Conservation (phyloP, 2,797 vertebrate species). For the Gymnocypris eckloni region DNA sequence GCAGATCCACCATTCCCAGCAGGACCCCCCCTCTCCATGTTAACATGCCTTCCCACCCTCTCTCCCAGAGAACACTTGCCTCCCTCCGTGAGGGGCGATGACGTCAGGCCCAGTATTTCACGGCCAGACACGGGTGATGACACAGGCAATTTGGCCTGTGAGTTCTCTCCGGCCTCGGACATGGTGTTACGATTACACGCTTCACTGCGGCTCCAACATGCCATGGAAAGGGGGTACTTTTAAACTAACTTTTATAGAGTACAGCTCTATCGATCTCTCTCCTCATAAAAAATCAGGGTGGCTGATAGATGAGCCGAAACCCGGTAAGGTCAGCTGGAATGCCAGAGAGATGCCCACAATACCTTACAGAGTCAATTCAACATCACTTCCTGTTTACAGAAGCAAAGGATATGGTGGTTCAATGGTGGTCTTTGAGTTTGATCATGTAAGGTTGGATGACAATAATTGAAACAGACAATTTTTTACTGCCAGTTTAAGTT, state of each 20-base stretch:
- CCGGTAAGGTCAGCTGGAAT: constrained; percentile 32
- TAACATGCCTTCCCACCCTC: constrained; percentile 37
- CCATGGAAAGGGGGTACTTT: constrained; percentile 72
- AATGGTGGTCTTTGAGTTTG: constrained; percentile 46
- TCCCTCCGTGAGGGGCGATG: constrained; percentile 72
- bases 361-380: constrained; percentile 39
- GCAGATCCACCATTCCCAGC: constrained; percentile 80
- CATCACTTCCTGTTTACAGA: constrained; percentile 12
- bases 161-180: constrained; percentile 86
- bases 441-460: constrained; percentile 53
- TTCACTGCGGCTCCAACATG: constrained; percentile 78
- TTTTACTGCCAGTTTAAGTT: constrained; percentile 74
- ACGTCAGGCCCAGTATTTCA: constrained; percentile 86
- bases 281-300: constrained; percentile 68
- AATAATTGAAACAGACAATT: constrained; percentile 44
- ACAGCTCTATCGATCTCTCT: constrained; percentile 71
- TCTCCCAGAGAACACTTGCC: constrained; percentile 48
- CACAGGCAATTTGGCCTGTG: constrained; percentile 91
- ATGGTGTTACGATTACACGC: constrained; percentile 91
- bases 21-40: constrained; percentile 45
- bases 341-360: constrained; percentile 52
- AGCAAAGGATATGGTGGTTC: constrained; percentile 32
- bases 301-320: constrained; percentile 57
- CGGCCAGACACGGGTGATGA: constrained; percentile 84
- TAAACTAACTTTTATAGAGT: constrained; percentile 75